Evolutionary conservation across 1,140 invertebrate species (phyloP).

Genomic region (Scaptodrosophila lebanonensis): DNA sequence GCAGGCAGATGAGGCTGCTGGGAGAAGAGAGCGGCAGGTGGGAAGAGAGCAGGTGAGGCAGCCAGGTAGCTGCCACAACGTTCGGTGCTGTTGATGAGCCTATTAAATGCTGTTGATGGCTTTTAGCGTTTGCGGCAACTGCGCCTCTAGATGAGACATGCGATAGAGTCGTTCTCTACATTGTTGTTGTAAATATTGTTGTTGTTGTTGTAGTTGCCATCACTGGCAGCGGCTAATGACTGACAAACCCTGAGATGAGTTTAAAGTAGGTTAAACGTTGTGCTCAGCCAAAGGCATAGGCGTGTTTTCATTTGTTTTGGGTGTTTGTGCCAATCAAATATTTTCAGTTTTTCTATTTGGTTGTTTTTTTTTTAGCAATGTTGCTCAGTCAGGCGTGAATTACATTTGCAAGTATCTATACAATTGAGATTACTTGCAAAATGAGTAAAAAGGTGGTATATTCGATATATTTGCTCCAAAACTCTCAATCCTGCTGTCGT

Average conservation of each 20-base stretch:
- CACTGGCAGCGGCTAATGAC: slow-evolving; percentile 46
- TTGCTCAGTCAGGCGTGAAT: too few species aligned
- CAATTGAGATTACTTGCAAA: too few species aligned
- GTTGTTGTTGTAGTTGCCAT: slow-evolving; percentile 31
- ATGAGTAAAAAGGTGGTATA: too few species aligned
- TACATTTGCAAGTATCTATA: too few species aligned
- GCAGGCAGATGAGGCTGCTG: neutral
- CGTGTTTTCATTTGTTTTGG: slow-evolving; percentile 1
- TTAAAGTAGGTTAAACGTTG: slow-evolving; percentile 66
- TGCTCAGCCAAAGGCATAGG: slow-evolving; percentile 32
- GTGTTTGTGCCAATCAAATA: too few species aligned
- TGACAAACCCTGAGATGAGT: slow-evolving; percentile 48
- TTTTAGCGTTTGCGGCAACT: slow-evolving; percentile 26
- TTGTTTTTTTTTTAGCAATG: too few species aligned
- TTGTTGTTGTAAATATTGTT: slow-evolving; percentile 19
- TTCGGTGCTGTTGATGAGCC: slow-evolving; percentile 56
- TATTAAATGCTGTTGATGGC: slow-evolving; percentile 69
- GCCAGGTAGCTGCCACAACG: slow-evolving; percentile 24
- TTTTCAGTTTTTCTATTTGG: too few species aligned
- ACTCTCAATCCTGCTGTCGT: too few species aligned
- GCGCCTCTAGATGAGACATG: slow-evolving; percentile 43
- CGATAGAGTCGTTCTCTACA: slow-evolving; percentile 52
- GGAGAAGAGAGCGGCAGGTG: neutral
- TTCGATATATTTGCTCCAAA: too few species aligned
- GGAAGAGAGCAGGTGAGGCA: too few species aligned